Conservation (phyloP, 2,888 invertebrate genomes). For the Ctena decussata region DNA sequence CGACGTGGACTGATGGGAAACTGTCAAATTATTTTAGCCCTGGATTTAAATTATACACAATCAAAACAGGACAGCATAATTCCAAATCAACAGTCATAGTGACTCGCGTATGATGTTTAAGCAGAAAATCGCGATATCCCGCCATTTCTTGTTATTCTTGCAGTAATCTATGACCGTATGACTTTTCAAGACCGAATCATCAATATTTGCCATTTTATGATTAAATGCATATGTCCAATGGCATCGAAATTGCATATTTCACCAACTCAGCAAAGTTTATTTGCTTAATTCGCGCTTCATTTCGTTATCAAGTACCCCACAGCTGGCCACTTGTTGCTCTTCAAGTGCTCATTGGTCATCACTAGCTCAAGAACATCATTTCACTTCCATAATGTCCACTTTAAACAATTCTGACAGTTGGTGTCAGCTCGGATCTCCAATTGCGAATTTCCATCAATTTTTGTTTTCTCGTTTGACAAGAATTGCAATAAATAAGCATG, state of each 20-base stretch:
- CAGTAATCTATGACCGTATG: constrained; percentile 23
- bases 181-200: constrained; percentile 42
- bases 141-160: not conserved
- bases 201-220: constrained; percentile 61
- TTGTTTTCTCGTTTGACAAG: constrained; percentile 64
- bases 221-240: constrained; percentile 66
- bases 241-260: constrained; percentile 54
- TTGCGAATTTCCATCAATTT: constrained; percentile 66
- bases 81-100: too few relatives aligned
- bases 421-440: constrained; percentile 47
- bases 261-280: constrained; percentile 28
- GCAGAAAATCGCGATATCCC: not conserved
- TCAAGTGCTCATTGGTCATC: constrained; percentile 43
- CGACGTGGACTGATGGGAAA: too few relatives aligned
- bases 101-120: too few relatives aligned
- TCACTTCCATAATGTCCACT: constrained; percentile 8
- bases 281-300: constrained; percentile 53
- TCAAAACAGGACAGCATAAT: too few relatives aligned
- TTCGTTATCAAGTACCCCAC: constrained; percentile 56
- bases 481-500: constrained; percentile 58
- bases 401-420: constrained; percentile 6
- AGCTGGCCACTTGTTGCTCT: constrained; percentile 41
- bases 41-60: too few relatives aligned
- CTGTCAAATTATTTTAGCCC: too few relatives aligned
- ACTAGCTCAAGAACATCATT: not conserved